Conservation (phyloP, 2,113 vertebrate species). For the Buteo buteo region DNA sequence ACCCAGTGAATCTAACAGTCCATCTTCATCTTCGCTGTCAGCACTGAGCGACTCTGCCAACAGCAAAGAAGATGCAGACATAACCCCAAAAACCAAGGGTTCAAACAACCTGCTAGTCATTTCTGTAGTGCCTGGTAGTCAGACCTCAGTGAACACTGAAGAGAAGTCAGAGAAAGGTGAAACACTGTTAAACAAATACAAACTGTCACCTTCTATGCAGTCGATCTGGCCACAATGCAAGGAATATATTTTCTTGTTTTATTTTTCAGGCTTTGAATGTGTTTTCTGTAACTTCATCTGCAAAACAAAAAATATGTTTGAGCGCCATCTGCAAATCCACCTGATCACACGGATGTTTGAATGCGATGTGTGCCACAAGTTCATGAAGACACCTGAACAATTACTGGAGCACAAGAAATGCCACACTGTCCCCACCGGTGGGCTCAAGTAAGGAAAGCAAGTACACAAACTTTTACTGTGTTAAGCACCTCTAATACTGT, state of each 20-base stretch:
- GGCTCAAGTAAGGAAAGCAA: conserved; percentile 99
- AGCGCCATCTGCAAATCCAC: conserved; percentile 98
- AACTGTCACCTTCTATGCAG: not conserved
- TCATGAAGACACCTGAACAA: conserved; percentile 99
- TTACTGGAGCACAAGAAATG: conserved; percentile 99
- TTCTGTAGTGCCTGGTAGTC: conserved; percentile 86
- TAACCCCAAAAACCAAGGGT: conserved; percentile 83
- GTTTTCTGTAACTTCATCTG: conserved; percentile 99
- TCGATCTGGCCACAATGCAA: not conserved
- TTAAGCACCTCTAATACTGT: conserved; percentile 61
- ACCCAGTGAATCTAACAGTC: conserved; percentile 86
- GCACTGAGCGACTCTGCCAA: conserved; percentile 96
- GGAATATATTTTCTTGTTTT: not conserved
- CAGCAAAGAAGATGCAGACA: conserved; percentile 90
- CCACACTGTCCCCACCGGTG: conserved; percentile 98
- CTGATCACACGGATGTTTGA: conserved; percentile 99
- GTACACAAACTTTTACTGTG: conserved; percentile 90
- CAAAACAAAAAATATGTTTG: conserved; percentile 98
- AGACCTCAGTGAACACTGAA: conserved; percentile 84
- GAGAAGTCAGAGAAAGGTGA: conserved; percentile 97
- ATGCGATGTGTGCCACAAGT: conserved; percentile 99
- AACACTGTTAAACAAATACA: not conserved
- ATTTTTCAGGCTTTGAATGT: conserved; percentile 91
- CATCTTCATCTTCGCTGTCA: conserved; percentile 94
- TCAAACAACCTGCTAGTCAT: conserved; percentile 89